Percentiles rank a stretch among this genome's conserved stretches.
These are phyloP conservation scores for Clupea harengus DNA, from an alignment of 2,113 vertebrate species.

Conservation along the genomic window DNA sequence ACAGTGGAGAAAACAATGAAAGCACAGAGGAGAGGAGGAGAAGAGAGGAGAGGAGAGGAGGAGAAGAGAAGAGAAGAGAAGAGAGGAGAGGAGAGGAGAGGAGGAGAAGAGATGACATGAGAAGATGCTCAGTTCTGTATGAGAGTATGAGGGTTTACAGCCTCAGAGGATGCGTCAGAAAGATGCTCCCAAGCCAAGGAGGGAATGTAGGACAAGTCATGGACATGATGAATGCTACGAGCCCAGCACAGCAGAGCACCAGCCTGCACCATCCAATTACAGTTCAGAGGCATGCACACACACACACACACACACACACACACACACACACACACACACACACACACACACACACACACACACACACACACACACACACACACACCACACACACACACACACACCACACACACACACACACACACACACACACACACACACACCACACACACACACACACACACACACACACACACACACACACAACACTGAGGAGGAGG, in stretches of 20 bases:
- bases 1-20: background rate
- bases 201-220: conserved; percentile 60
- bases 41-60: background rate
- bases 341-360: background rate
- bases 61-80: background rate
- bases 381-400: background rate
- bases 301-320: background rate
- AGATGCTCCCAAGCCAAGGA: background rate
- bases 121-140: background rate
- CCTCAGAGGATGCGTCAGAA: conserved; percentile 13
- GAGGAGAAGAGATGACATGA: background rate
- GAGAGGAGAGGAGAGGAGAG: background rate
- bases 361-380: background rate
- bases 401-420: background rate
- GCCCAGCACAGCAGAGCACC: background rate
- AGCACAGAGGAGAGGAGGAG: background rate
- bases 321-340: background rate
- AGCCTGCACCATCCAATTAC: background rate
- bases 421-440: background rate
- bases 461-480: no score
- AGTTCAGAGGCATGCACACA: background rate
- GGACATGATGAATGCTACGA: conserved; percentile 68
- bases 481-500: background rate
- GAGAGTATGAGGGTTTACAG: background rate
- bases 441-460: background rate